Evolutionary conservation across 2,113 vertebrate genomes (phyloP).

Genomic region (Anoplopoma fimbria): DNA sequence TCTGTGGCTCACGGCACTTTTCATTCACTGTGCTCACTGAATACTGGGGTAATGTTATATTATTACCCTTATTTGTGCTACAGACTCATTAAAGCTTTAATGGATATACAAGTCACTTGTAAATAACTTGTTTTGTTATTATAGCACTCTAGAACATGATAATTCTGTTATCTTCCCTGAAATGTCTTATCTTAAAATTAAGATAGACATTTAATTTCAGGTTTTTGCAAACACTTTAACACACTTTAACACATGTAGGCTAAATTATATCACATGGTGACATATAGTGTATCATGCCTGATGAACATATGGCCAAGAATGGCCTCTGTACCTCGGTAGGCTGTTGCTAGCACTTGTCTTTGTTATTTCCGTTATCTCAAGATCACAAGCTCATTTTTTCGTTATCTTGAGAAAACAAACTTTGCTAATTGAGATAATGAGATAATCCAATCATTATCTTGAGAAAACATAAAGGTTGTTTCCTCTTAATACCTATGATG

Average conservation of each 20-base stretch:
- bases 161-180: not conserved
- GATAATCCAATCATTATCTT: too few relatives aligned
- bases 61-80: not conserved
- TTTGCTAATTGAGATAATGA: too few relatives aligned
- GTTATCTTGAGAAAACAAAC: not conserved
- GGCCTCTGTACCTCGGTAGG: too few relatives aligned
- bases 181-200: not conserved
- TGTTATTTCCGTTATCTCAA: not conserved
- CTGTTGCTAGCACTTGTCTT: not conserved
- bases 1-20: not conserved
- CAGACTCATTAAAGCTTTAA: not conserved
- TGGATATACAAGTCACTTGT: not conserved
- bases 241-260: not conserved
- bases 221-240: not conserved
- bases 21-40: slow-evolving; percentile 30
- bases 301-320: not conserved
- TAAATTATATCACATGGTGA: not conserved
- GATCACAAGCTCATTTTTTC: not conserved
- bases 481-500: not conserved
- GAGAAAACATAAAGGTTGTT: not conserved
- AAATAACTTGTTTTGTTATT: not conserved
- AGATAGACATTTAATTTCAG: not conserved
- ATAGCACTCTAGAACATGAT: not conserved
- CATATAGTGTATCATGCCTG: too few relatives aligned
- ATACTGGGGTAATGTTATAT: not conserved